Conservation (phyloP, 2,888 invertebrate genomes). For the Arenicola marina region DNA sequence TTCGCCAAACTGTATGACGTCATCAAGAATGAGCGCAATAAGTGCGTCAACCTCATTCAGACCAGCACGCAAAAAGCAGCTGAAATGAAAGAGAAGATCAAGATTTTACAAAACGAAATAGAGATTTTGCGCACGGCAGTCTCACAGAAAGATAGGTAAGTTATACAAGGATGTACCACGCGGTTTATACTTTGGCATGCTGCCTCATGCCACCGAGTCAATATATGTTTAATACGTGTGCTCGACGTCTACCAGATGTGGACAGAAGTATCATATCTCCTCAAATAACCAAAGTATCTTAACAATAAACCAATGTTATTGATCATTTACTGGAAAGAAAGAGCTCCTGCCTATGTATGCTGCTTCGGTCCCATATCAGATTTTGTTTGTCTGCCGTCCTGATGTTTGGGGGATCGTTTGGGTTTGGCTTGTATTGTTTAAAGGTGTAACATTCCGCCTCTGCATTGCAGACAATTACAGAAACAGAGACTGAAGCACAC, state of each 20-base stretch:
- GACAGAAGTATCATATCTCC: too few relatives aligned
- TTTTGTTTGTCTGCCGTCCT: too few relatives aligned
- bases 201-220: too few relatives aligned
- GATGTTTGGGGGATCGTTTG: background rate
- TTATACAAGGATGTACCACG: too few relatives aligned
- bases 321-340: too few relatives aligned
- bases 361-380: too few relatives aligned
- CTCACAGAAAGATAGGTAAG: slow-evolving; percentile 58
- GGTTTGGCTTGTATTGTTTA: background rate
- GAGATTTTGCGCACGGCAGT: slow-evolving; percentile 60
- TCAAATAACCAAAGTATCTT: too few relatives aligned
- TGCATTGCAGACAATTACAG: slow-evolving; percentile 50
- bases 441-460: background rate
- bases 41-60: slow-evolving; percentile 61
- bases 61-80: slow-evolving; percentile 60
- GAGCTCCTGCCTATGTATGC: too few relatives aligned
- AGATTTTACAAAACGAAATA: slow-evolving; percentile 61
- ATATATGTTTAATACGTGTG: too few relatives aligned
- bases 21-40: slow-evolving; percentile 62
- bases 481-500: slow-evolving; percentile 57
- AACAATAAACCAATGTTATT: too few relatives aligned
- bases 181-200: too few relatives aligned
- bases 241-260: too few relatives aligned
- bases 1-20: slow-evolving; percentile 61
- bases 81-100: slow-evolving; percentile 62